Conservation (phyloP, 2,113 vertebrate genomes). For the Ginglymostoma cirratum region DNA sequence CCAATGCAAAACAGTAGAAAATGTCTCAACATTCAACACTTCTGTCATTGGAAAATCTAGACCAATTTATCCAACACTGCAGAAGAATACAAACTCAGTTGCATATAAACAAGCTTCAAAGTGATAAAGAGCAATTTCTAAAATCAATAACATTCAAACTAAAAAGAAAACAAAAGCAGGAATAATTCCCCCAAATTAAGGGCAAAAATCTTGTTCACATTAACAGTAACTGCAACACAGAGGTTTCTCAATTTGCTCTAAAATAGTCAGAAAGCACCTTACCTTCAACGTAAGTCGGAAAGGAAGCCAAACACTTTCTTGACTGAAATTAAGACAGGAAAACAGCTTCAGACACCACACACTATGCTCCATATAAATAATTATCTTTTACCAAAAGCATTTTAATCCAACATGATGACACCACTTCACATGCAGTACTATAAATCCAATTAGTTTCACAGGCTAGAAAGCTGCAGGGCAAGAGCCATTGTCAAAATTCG, state of each 20-base stretch:
- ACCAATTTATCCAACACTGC: neutral
- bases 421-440: neutral
- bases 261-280: constrained; percentile 48
- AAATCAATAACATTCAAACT: neutral
- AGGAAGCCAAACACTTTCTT: constrained; percentile 87
- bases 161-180: neutral
- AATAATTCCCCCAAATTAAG: neutral
- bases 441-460: neutral
- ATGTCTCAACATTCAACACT: too few species aligned
- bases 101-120: neutral
- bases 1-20: too few species aligned
- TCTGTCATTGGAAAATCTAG: too few species aligned
- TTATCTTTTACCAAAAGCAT: neutral
- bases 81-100: neutral
- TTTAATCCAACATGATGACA: constrained; percentile 3
- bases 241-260: neutral
- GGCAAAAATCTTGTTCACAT: neutral
- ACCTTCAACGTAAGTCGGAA: constrained; percentile 97
- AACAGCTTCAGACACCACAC: constrained; percentile 53
- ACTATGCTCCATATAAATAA: constrained; percentile 48
- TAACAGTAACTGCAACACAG: neutral
- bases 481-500: neutral
- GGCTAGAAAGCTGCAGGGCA: neutral
- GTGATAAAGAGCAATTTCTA: neutral
- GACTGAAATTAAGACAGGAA: constrained; percentile 71